Evolutionary conservation across 2,888 invertebrate species (phyloP).

Genomic region (Heliconius hortense): DNA sequence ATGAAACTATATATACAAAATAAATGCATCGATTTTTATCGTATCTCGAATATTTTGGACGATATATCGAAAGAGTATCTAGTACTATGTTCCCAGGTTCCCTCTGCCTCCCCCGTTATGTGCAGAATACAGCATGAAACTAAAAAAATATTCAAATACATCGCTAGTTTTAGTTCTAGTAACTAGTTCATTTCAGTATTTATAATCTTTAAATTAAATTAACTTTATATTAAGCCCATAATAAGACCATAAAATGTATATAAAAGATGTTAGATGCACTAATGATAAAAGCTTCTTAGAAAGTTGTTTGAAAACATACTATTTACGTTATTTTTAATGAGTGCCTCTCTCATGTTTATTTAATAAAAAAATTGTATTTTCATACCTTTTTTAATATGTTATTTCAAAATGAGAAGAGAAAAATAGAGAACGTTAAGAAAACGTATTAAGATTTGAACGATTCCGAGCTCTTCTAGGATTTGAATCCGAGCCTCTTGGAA

Average conservation of each 20-base stretch:
- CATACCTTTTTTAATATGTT: background rate
- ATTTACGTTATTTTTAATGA: background rate
- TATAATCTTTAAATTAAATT: background rate
- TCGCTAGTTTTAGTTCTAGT: background rate
- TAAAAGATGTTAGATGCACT: conserved; percentile 12
- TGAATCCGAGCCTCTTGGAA: too few relatives aligned
- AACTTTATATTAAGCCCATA: background rate
- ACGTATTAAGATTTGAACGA: background rate
- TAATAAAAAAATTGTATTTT: background rate
- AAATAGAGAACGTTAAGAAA: background rate
- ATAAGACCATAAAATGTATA: conserved; percentile 5
- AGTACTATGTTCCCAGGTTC: too few relatives aligned
- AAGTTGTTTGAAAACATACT: background rate
- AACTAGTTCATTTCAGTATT: background rate
- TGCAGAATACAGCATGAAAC: too few relatives aligned
- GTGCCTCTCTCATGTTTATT: background rate
- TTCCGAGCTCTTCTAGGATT: too few relatives aligned
- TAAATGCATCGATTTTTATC: too few relatives aligned
- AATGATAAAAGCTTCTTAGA: conserved; percentile 18
- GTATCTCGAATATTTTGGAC: too few relatives aligned
- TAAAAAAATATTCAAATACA: background rate
- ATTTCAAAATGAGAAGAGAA: background rate
- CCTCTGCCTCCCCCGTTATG: too few relatives aligned
- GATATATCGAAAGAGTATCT: too few relatives aligned
- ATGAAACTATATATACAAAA: too few relatives aligned